These are phyloP conservation scores for Tragelaphus buxtoni DNA, from an alignment of 2,113 vertebrate species.

Conservation along the genomic window DNA sequence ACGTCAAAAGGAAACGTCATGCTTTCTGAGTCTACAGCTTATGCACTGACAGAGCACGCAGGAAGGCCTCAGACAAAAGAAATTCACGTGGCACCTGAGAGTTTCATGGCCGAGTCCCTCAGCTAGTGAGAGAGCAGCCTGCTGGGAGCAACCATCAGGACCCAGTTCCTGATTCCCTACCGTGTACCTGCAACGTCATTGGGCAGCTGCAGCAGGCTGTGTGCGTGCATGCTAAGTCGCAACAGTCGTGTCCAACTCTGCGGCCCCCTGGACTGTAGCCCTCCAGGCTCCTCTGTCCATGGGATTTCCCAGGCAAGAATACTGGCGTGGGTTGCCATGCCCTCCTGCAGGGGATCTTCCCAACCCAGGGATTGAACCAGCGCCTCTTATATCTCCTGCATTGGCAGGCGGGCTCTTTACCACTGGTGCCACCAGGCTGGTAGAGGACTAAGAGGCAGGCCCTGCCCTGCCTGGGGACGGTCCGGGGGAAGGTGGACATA, in stretches of 20 bases:
- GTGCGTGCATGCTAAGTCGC: rapidly evolving
- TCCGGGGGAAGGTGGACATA: background rate
- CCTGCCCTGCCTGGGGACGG: rapidly evolving
- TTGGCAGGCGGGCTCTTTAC: background rate
- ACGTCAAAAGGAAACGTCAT: background rate
- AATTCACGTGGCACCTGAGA: background rate
- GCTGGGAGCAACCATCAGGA: background rate
- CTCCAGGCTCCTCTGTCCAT: background rate
- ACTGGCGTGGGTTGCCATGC: background rate
- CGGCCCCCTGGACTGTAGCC: background rate
- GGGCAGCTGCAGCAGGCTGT: background rate
- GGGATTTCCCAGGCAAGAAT: background rate
- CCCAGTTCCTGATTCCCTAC: background rate
- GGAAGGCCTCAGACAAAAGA: background rate
- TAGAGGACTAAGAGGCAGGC: background rate
- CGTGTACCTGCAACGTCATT: rapidly evolving
- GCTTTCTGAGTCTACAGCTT: background rate
- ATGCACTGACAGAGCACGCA: background rate
- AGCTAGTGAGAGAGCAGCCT: background rate
- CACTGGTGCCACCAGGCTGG: background rate
- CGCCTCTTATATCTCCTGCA: background rate
- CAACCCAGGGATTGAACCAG: background rate
- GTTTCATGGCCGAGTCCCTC: background rate
- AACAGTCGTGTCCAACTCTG: background rate
- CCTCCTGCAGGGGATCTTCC: background rate